Percentiles rank a stretch among this genome's conserved stretches.
These are phyloP conservation scores for Micrasema minimum DNA, from an alignment of 1,140 invertebrate genomes.

Conservation along the genomic window DNA sequence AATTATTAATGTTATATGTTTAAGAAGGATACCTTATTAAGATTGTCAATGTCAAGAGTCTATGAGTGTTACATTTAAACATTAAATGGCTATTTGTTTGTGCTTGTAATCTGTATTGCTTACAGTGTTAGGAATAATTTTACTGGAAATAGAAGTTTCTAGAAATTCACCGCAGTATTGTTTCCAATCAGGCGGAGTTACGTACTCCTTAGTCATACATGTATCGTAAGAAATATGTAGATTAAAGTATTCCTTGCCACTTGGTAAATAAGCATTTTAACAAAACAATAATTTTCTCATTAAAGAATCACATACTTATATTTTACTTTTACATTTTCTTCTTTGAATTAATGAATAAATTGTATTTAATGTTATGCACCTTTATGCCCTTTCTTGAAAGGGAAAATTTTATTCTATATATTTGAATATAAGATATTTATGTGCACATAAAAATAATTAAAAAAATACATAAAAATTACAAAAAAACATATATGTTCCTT, in stretches of 20 bases:
- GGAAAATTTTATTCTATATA: constrained; percentile 39
- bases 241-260: constrained; percentile 1
- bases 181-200: constrained; percentile 1
- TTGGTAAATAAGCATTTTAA: too few species aligned
- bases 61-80: constrained; percentile 36
- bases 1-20: constrained; percentile 45
- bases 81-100: constrained; percentile 41
- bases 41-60: constrained; percentile 44
- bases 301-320: constrained; percentile 4
- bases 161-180: constrained; percentile 7
- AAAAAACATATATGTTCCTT: constrained; percentile 49
- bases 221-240: not conserved
- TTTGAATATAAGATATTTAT: constrained; percentile 49
- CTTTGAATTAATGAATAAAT: constrained; percentile 42
- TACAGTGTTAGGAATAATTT: constrained; percentile 32
- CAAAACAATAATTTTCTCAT: too few species aligned
- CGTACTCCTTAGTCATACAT: too few species aligned
- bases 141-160: constrained; percentile 13
- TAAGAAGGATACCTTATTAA: constrained; percentile 44
- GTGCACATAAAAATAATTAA: constrained; percentile 45
- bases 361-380: constrained; percentile 49
- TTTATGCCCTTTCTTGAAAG: constrained; percentile 36
- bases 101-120: constrained; percentile 47
- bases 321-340: constrained; percentile 46
- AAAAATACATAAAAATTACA: constrained; percentile 37